A percentile compares a stretch with the other conserved stretches of the same genome.
phyloP scores from a whole-genome alignment of 2,113 vertebrate genomes.

The Harpagus bidentatus region DNA sequence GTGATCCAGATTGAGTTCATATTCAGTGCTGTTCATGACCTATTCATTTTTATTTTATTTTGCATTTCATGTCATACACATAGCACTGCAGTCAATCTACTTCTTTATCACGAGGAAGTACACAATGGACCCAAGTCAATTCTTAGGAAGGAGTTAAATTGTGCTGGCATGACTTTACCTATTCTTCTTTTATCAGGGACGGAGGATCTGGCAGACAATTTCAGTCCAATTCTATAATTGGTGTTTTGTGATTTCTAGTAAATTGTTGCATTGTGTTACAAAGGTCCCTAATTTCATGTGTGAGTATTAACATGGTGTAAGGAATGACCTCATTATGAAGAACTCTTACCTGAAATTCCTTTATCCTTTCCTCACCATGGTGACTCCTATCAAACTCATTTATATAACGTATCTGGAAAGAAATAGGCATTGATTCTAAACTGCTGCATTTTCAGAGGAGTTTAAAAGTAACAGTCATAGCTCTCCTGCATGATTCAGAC shows the following conservation, averaged over 20 bases:
- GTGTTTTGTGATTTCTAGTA: slow-evolving; percentile 62
- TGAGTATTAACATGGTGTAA: slow-evolving; percentile 52
- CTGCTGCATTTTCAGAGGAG: slow-evolving; percentile 35
- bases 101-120: not conserved
- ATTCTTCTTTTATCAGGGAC: not conserved
- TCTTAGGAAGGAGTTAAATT: slow-evolving; percentile 44
- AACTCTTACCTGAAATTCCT: slow-evolving; percentile 58
- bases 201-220: slow-evolving; percentile 47
- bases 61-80: not conserved
- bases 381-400: slow-evolving; percentile 44
- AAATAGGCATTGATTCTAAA: slow-evolving; percentile 7
- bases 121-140: not conserved
- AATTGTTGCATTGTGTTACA: slow-evolving; percentile 53
- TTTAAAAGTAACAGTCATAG: slow-evolving; percentile 26
- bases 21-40: not conserved
- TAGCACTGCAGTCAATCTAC: not conserved
- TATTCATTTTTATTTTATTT: not conserved
- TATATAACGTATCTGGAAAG: slow-evolving; percentile 35
- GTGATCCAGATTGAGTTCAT: not conserved
- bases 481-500: slow-evolving; percentile 40
- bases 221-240: slow-evolving; percentile 63
- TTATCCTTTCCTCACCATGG: slow-evolving; percentile 39
- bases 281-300: slow-evolving; percentile 58
- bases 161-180: slow-evolving; percentile 17
- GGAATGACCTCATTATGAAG: slow-evolving; percentile 55